phyloP scores from a whole-genome alignment of 2,113 vertebrate species.

The Apteryx mantelli region DNA sequence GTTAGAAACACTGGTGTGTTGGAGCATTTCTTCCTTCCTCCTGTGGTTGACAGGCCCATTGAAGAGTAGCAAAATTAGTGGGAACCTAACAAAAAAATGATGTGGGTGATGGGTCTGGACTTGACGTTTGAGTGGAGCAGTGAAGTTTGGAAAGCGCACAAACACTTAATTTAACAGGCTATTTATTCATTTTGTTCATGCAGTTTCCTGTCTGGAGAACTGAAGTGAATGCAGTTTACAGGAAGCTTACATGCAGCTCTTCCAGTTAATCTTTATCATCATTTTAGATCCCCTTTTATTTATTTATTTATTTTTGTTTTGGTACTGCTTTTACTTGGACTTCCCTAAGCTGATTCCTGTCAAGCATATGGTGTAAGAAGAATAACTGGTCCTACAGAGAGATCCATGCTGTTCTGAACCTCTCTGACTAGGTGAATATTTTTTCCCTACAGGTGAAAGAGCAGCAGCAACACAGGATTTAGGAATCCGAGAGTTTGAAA shows the following conservation, averaged over 20 bases:
- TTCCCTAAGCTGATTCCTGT: neutral
- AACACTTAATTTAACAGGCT: neutral
- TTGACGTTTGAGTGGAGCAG: neutral
- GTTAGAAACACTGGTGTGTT: neutral
- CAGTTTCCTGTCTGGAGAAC: neutral
- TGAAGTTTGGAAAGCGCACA: accelerated
- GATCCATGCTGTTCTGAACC: neutral
- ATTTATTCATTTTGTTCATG: neutral
- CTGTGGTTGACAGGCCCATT: accelerated
- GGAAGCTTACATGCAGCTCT: neutral
- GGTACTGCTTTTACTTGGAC: neutral
- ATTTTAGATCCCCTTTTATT: neutral
- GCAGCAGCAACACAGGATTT: neutral
- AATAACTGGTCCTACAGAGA: neutral
- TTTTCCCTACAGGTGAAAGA: neutral
- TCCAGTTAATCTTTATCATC: neutral
- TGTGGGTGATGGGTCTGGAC: neutral
- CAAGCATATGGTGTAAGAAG: neutral
- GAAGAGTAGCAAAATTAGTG: neutral
- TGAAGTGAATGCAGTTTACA: neutral
- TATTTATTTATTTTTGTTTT: neutral
- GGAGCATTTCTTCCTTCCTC: neutral
- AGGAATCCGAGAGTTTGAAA: neutral
- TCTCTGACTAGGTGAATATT: neutral
- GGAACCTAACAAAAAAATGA: neutral